Evolutionary conservation across 2,113 vertebrate species (phyloP), one percentile per base, ranked within the genome.

Genomic region (Suricata suricatta): DNA sequence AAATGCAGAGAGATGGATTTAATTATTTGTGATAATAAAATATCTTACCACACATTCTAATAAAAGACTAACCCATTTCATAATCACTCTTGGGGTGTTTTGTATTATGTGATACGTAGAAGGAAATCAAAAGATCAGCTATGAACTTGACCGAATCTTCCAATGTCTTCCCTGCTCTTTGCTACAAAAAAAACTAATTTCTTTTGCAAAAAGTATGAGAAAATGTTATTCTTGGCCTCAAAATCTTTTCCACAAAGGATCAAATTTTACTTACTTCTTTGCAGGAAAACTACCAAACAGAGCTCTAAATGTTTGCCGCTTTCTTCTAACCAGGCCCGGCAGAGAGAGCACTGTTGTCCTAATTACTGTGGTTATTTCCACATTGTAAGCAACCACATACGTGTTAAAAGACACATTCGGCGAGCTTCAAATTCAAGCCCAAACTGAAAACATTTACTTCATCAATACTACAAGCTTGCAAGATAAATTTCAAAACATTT

Each of bases 401-500:
- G n/a, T 72, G 6, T 80, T 35, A 69, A 21, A 69, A 71, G 31
- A 69, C n/a, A 86, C 1, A 1, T 79, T 71, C 41, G 41, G 25
- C 38, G 57, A 25, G 21, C 33, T 44, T 83, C 29, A 41, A 64
- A 85, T 88, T 93, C 54, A 71, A 83, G 76, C 74, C 47, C 84
- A 35, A 88, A 72, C 5, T n/a, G 76, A 79, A 74, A 95, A 88
- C n/a, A 27, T 66, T 90, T 82, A 35, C 6, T 92, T 31, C 25
- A 83, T 77, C 44, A 50, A 89, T 68, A 86, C n/a, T 27, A 63
- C 71, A 92, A 64, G n/a, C 47, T 69, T 68, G 60, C 50, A 72
- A 92, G 84, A 88, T 71, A 66, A 54, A 89, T 87, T 91, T 91
- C 44, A 83, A 93, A 76, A 41, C 41, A 88, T n/a, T 71, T 90